phyloP scores from a whole-genome alignment of 2,888 invertebrate species.

The Yponomeuta evonymella region DNA sequence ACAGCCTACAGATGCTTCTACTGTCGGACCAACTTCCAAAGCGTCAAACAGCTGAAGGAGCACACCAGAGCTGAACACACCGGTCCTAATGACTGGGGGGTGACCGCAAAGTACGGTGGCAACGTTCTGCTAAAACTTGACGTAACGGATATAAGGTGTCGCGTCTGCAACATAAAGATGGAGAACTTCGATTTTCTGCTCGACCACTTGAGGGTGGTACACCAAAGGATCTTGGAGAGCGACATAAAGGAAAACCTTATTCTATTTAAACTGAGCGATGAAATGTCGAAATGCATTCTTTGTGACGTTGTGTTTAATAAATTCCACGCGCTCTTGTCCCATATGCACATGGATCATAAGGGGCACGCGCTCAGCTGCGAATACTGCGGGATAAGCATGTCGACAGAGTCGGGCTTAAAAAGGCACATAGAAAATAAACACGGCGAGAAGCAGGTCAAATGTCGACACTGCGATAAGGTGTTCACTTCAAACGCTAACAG shows the following conservation, averaged over 20 bases:
- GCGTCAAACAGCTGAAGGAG: slow-evolving; percentile 41
- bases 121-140: slow-evolving; percentile 62
- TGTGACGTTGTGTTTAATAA: slow-evolving; percentile 47
- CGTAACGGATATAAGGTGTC: slow-evolving; percentile 40
- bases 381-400: slow-evolving; percentile 52
- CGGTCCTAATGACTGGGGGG: slow-evolving; percentile 31
- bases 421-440: slow-evolving; percentile 47
- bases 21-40: slow-evolving; percentile 45
- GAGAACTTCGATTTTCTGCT: slow-evolving; percentile 39
- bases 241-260: slow-evolving; percentile 40
- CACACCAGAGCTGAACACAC: slow-evolving; percentile 41
- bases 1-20: slow-evolving; percentile 55
- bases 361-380: slow-evolving; percentile 50
- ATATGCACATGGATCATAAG: slow-evolving; percentile 55
- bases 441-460: slow-evolving; percentile 33
- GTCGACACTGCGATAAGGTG: slow-evolving; percentile 57
- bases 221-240: slow-evolving; percentile 40
- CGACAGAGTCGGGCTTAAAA: slow-evolving; percentile 41
- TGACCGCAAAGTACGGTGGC: slow-evolving; percentile 36
- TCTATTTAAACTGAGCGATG: slow-evolving; percentile 45
- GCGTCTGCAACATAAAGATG: slow-evolving; percentile 35
- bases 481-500: slow-evolving; percentile 48
- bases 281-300: slow-evolving; percentile 41
- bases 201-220: slow-evolving; percentile 38
- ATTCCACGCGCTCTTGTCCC: slow-evolving; percentile 42